phyloP scores from a whole-genome alignment of 2,113 vertebrate genomes.

The Aptenodytes patagonicus region DNA sequence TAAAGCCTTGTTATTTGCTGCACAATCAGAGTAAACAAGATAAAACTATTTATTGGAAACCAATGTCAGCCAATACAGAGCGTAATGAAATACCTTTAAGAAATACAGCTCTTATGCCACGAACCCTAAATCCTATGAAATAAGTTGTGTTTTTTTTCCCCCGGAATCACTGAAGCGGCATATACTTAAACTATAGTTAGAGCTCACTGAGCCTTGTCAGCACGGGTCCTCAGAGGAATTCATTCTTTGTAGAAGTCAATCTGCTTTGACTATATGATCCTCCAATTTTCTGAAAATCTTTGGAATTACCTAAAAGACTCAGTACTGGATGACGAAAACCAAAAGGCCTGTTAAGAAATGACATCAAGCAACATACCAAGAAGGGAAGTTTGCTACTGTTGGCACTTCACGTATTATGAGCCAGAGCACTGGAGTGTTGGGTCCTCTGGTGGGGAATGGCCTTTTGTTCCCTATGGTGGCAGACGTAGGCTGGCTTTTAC shows the following conservation, averaged over 20 bases:
- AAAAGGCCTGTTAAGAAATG: background rate
- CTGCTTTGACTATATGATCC: background rate
- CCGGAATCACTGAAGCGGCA: background rate
- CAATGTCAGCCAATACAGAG: background rate
- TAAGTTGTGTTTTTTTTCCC: fast-evolving
- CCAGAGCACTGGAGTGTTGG: background rate
- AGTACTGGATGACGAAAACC: background rate
- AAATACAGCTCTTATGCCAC: background rate
- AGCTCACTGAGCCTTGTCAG: background rate
- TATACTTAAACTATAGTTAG: background rate
- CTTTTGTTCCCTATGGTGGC: background rate
- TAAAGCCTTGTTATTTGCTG: slow-evolving; percentile 38
- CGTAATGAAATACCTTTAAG: background rate
- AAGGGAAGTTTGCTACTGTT: background rate
- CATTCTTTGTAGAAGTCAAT: background rate
- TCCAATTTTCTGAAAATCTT: background rate
- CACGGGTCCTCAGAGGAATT: background rate
- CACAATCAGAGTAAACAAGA: background rate
- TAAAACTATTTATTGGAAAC: slow-evolving; percentile 38
- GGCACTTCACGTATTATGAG: background rate
- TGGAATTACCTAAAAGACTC: background rate
- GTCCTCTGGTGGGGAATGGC: background rate
- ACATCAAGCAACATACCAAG: background rate
- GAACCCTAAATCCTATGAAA: background rate
- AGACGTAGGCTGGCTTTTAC: background rate